Conservation (phyloP, 2,888 invertebrate species). For the Mythimna vitellina region DNA sequence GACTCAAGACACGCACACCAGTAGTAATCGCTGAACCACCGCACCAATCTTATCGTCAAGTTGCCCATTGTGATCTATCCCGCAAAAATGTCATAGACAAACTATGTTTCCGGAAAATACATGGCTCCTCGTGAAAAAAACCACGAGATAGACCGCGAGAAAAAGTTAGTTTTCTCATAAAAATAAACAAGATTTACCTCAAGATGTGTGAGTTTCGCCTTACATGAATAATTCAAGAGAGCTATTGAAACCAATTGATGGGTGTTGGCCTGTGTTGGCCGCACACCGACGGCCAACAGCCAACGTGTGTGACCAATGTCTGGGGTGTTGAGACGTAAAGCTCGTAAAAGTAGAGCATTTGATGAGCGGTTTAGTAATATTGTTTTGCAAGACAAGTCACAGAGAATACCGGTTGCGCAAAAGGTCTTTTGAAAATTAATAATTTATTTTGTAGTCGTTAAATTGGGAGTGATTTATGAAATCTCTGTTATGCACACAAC, state of each 20-base stretch:
- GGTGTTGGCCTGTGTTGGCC: constrained; percentile 42
- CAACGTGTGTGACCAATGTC: constrained; percentile 20
- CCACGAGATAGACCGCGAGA: neutral
- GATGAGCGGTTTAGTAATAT: constrained; percentile 43
- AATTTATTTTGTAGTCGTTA: constrained; percentile 12
- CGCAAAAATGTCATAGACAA: too few relatives aligned
- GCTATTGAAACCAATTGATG: constrained; percentile 65
- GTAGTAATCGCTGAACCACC: too few relatives aligned
- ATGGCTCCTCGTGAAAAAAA: neutral
- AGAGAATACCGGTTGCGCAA: constrained; percentile 25
- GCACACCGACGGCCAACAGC: constrained; percentile 10
- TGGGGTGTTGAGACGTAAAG: constrained; percentile 26
- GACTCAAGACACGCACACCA: too few relatives aligned
- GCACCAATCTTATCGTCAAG: too few relatives aligned
- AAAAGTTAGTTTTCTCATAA: constrained; percentile 37
- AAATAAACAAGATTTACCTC: constrained; percentile 62
- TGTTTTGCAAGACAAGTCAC: constrained; percentile 35
- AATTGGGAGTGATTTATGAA: constrained; percentile 5
- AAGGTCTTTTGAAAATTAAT: constrained; percentile 6
- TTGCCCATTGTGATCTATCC: too few relatives aligned
- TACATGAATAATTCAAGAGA: constrained; percentile 75
- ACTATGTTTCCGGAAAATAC: neutral
- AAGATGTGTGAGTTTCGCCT: constrained; percentile 61
- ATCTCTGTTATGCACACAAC: neutral
- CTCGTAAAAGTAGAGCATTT: constrained; percentile 56